Conservation (phyloP, 2,888 invertebrate genomes). For the Pollenia labialis region DNA sequence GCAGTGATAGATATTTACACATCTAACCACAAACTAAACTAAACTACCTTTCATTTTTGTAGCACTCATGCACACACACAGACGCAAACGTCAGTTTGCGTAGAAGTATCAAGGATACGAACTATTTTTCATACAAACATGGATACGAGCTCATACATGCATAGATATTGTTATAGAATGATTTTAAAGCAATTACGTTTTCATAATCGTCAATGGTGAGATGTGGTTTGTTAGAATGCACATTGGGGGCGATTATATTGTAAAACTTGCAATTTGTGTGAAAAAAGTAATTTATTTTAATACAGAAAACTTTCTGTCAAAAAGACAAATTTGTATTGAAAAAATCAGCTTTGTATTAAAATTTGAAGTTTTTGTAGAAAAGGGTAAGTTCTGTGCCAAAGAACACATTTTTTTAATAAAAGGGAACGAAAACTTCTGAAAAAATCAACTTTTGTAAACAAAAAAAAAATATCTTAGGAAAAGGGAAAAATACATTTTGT, state of each 20-base stretch:
- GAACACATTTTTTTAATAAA: too few species aligned
- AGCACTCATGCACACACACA: neutral
- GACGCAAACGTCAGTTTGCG: neutral
- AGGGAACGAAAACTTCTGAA: too few species aligned
- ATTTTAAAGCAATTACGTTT: slow-evolving; percentile 69
- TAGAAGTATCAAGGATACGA: slow-evolving; percentile 38
- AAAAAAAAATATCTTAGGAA: too few species aligned
- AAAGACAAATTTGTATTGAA: neutral
- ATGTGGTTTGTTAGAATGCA: slow-evolving; percentile 18
- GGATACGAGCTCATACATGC: too few species aligned
- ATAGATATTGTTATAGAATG: slow-evolving; percentile 45
- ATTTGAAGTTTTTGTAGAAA: too few species aligned
- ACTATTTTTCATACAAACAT: neutral
- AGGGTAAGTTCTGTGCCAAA: too few species aligned
- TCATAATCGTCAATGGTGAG: slow-evolving; percentile 63
- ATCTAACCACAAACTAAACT: slow-evolving; percentile 9
- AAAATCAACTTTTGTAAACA: too few species aligned
- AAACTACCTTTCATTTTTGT: slow-evolving; percentile 20
- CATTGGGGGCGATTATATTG: neutral
- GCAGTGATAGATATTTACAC: slow-evolving; percentile 10
- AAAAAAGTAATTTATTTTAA: too few species aligned
- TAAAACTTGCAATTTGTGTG: neutral
- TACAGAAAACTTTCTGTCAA: neutral
- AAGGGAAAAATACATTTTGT: too few species aligned
- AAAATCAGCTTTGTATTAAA: too few species aligned